Percentiles rank a stretch among this genome's conserved stretches.
Evolutionary conservation across 2,888 invertebrate species (phyloP).

Genomic region (Heliconius cydno): DNA sequence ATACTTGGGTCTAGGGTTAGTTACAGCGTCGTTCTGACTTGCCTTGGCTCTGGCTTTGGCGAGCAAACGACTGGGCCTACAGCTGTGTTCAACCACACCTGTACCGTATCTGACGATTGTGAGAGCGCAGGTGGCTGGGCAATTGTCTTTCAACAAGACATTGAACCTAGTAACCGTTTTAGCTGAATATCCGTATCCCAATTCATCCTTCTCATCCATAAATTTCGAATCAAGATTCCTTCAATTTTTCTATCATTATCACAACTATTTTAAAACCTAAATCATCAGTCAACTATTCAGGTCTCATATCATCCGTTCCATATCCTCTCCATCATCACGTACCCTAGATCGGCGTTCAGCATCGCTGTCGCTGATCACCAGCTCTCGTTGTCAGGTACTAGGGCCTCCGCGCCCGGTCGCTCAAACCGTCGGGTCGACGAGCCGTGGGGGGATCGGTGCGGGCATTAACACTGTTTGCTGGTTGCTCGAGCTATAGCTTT

Average conservation of each 20-base stretch:
- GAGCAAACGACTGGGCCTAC: constrained; percentile 68
- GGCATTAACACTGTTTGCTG: constrained; percentile 65
- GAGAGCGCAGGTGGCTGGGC: constrained; percentile 71
- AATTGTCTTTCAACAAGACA: constrained; percentile 83
- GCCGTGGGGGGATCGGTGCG: constrained; percentile 80
- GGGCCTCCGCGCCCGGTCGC: constrained; percentile 82
- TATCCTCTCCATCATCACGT: constrained; percentile 25
- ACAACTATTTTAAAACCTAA: background rate
- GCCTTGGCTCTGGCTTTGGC: constrained; percentile 41
- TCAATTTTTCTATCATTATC: background rate
- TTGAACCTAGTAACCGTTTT: constrained; percentile 70
- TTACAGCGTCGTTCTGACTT: constrained; percentile 58
- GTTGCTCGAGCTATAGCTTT: constrained; percentile 73
- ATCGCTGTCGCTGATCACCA: constrained; percentile 60
- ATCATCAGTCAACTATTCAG: background rate
- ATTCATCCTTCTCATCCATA: background rate
- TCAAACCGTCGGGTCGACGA: constrained; percentile 74
- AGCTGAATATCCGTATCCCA: constrained; percentile 30
- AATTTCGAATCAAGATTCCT: background rate
- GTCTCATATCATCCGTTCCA: background rate
- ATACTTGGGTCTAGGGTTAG: constrained; percentile 70
- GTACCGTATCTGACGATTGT: constrained; percentile 71
- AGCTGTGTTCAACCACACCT: constrained; percentile 77
- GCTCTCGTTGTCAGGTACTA: constrained; percentile 79
- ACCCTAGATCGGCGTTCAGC: constrained; percentile 56